Conservation (phyloP, 53 echinoderm and acorn worm species). For the Crossaster papposus region DNA sequence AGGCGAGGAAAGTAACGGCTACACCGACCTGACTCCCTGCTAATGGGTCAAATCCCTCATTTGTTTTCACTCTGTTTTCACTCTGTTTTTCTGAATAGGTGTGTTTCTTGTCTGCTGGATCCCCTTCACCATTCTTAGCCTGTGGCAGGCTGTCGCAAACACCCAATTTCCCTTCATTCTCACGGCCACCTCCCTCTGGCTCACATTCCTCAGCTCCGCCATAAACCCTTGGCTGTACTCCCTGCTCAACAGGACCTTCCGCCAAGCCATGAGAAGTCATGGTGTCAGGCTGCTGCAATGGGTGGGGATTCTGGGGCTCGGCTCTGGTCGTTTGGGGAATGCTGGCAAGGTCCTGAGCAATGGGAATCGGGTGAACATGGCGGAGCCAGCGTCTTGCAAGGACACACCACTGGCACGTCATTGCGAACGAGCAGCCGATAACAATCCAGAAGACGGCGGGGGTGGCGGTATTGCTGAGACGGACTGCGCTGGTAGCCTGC, state of each 20-base stretch:
- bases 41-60: no score
- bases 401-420: not conserved
- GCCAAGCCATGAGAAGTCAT: constrained; percentile 56
- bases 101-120: constrained; percentile 94
- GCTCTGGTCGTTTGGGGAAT: not conserved
- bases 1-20: no score
- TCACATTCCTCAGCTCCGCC: constrained; percentile 90
- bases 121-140: constrained; percentile 77
- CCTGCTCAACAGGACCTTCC: constrained; percentile 84
- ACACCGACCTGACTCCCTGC: no score
- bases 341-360: constrained; percentile 10
- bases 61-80: no score
- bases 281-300: constrained; percentile 36
- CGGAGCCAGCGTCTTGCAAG: not conserved
- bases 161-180: constrained; percentile 43
- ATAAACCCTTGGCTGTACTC: constrained; percentile 98
- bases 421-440: not conserved
- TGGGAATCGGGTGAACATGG: not conserved
- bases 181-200: constrained; percentile 68
- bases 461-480: not conserved
- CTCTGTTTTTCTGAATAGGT: constrained; percentile 43
- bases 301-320: constrained; percentile 39
- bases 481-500: constrained; percentile 1
- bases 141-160: constrained; percentile 55
- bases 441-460: not conserved